These are phyloP conservation scores for Hypotaenidia philippensis DNA, from an alignment of 2,797 vertebrate species.

Conservation along the genomic window DNA sequence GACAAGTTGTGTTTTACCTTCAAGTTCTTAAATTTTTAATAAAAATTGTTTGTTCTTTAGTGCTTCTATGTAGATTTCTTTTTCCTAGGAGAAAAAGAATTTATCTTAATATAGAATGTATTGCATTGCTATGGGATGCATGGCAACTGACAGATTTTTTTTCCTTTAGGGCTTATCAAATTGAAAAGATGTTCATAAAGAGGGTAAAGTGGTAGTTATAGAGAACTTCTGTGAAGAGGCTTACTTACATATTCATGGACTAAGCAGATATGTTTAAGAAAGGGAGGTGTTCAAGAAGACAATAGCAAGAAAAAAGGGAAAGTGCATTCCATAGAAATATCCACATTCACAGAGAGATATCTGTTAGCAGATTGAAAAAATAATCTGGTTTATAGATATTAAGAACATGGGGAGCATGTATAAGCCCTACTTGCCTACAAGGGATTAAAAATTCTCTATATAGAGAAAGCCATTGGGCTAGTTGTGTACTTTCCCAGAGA, in stretches of 20 bases:
- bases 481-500: slow-evolving; percentile 9
- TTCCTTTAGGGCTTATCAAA: background rate
- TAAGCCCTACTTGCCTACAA: background rate
- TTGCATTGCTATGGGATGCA: background rate
- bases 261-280: background rate
- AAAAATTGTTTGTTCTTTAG: background rate
- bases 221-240: background rate
- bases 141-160: background rate
- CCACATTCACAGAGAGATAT: background rate
- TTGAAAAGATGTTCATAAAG: background rate
- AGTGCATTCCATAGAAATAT: background rate
- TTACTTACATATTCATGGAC: background rate
- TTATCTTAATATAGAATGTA: background rate
- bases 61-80: background rate
- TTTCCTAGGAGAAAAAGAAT: background rate
- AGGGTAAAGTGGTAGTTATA: background rate
- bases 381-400: background rate
- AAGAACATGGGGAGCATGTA: background rate
- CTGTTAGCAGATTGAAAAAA: background rate
- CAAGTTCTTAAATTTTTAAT: background rate
- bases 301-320: background rate
- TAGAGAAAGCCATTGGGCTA: background rate
- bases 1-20: background rate
- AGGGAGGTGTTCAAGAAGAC: background rate
- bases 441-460: background rate